Evolutionary conservation across 2,888 invertebrate species (phyloP).

Genomic region (Drosophila fungiperda): DNA sequence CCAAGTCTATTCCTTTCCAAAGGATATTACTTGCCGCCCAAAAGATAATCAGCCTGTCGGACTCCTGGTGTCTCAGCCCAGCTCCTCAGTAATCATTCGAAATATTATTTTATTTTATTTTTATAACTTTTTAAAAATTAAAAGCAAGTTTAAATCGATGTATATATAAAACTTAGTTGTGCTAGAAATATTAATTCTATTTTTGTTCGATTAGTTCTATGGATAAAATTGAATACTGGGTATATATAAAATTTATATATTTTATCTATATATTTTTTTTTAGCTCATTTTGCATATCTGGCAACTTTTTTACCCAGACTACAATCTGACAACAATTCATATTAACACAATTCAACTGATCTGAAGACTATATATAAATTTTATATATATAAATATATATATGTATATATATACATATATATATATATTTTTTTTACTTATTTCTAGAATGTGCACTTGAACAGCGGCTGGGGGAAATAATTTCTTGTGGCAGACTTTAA

Average conservation of each 20-base stretch:
- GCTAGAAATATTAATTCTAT: too few relatives aligned
- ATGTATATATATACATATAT: background rate
- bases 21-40: too few relatives aligned
- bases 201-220: too few relatives aligned
- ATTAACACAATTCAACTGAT: background rate
- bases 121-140: background rate
- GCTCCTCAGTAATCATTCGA: background rate
- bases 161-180: background rate
- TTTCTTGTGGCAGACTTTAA: constrained; percentile 47
- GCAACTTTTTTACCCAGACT: too few relatives aligned
- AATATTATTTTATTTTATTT: background rate
- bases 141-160: background rate
- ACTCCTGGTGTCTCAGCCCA: too few relatives aligned
- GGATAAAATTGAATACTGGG: background rate
- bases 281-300: background rate
- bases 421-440: background rate
- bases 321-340: background rate
- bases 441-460: background rate
- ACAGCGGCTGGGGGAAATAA: background rate
- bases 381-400: background rate
- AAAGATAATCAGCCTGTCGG: too few relatives aligned
- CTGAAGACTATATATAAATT: background rate
- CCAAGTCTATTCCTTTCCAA: too few relatives aligned
- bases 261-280: background rate
- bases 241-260: background rate